Evolutionary conservation across 2,888 invertebrate genomes (phyloP).

Genomic region (Hypercompe scribonia): DNA sequence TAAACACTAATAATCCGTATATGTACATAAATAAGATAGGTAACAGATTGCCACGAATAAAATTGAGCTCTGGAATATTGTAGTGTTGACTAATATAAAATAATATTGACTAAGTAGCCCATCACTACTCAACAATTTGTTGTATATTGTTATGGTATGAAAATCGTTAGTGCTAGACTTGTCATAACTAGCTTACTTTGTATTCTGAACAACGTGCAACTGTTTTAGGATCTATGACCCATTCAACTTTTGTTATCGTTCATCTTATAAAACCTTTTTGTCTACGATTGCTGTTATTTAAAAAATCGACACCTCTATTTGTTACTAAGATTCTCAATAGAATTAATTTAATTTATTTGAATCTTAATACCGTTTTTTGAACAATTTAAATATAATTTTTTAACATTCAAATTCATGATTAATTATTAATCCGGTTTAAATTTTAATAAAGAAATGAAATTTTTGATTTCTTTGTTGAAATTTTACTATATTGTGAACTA

Average conservation of each 20-base stretch:
- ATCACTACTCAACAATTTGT: not conserved
- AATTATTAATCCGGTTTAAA: too few species aligned
- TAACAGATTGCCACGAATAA: too few species aligned
- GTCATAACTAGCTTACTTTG: not conserved
- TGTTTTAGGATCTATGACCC: not conserved
- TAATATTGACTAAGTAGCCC: not conserved
- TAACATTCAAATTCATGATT: too few species aligned
- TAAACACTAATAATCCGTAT: too few species aligned
- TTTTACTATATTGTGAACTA: too few species aligned
- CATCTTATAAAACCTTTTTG: not conserved
- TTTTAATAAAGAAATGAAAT: too few species aligned
- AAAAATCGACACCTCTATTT: not conserved
- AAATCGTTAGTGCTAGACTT: not conserved
- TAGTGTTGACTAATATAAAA: too few species aligned
- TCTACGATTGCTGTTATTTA: not conserved
- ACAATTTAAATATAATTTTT: not conserved
- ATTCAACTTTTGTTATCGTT: constrained; percentile 8
- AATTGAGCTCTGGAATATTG: too few species aligned
- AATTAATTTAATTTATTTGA: too few species aligned
- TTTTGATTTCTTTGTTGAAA: too few species aligned
- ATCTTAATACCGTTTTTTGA: not conserved
- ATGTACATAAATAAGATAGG: too few species aligned
- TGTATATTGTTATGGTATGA: not conserved
- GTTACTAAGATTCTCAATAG: not conserved
- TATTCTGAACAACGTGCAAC: not conserved